Conservation (phyloP, 2,797 vertebrate species). For the Periparus ater region DNA sequence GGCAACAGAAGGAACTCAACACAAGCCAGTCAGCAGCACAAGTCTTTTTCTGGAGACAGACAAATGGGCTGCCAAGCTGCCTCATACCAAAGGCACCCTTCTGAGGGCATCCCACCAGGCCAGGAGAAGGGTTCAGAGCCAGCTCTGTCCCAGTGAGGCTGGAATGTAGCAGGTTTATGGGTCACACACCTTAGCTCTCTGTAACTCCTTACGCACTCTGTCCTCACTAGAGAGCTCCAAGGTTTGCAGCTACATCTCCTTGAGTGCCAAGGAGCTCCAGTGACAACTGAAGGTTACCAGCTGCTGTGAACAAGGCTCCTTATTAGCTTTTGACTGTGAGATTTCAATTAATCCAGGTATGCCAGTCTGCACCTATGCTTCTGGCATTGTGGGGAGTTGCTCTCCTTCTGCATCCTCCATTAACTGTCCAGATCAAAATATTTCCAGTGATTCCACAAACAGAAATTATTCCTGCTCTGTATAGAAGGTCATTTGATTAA, state of each 20-base stretch:
- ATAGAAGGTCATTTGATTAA: neutral
- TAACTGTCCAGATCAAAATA: neutral
- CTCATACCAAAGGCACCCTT: neutral
- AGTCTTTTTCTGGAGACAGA: neutral
- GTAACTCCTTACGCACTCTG: neutral
- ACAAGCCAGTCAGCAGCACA: neutral
- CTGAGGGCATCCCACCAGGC: accelerated
- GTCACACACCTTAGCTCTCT: neutral
- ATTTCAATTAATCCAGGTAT: neutral
- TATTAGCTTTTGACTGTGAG: neutral
- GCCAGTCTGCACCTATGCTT: neutral
- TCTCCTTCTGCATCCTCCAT: neutral
- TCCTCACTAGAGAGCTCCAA: neutral
- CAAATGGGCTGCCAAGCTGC: neutral
- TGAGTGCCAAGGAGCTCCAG: neutral
- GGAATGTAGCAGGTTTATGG: neutral
- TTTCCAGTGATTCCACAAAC: neutral
- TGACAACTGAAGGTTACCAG: neutral
- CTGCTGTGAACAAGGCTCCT: neutral
- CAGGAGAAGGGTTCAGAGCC: neutral
- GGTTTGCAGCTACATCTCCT: neutral
- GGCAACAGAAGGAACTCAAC: neutral
- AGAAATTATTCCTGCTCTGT: neutral
- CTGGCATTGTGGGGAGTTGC: neutral
- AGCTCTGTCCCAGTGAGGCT: neutral